Evolutionary conservation across 2,113 vertebrate genomes (phyloP).

Genomic region (Rhea pennata): DNA sequence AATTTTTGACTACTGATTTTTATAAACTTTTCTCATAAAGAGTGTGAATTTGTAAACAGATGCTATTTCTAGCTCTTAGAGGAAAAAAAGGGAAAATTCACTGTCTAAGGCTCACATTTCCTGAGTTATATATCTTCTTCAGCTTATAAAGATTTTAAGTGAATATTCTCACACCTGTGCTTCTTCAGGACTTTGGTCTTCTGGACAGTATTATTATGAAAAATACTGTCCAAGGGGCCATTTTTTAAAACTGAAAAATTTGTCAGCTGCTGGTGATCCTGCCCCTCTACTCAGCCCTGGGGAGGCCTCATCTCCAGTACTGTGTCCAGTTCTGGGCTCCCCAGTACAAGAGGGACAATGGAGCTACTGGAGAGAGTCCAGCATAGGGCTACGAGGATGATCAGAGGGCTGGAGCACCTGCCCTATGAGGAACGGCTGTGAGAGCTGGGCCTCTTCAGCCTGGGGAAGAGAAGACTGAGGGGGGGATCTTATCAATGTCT

Average conservation of each 20-base stretch:
- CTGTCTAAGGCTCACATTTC: background rate
- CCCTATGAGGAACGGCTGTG: too few relatives aligned
- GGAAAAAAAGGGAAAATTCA: background rate
- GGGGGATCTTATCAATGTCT: too few relatives aligned
- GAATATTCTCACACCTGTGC: background rate
- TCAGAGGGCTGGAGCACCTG: too few relatives aligned
- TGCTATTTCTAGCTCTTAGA: background rate
- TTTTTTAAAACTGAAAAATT: rapidly evolving
- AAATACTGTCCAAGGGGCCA: too few relatives aligned
- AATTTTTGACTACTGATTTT: background rate
- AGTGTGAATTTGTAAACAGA: background rate
- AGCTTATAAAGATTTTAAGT: background rate
- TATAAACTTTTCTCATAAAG: background rate
- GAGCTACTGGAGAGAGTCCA: too few relatives aligned
- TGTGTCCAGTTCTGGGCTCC: too few relatives aligned
- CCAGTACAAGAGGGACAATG: too few relatives aligned
- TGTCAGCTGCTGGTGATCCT: background rate
- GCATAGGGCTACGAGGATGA: too few relatives aligned
- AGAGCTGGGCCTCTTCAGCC: too few relatives aligned
- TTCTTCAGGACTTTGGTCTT: background rate
- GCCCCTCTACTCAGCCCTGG: too few relatives aligned
- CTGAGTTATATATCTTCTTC: background rate
- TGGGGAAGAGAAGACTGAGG: too few relatives aligned
- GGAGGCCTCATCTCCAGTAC: too few relatives aligned
- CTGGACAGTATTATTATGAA: background rate